Evolutionary conservation across 2,113 vertebrate genomes (phyloP), one percentile per base, ranked within the genome.

Genomic region (Panthera tigris): DNA sequence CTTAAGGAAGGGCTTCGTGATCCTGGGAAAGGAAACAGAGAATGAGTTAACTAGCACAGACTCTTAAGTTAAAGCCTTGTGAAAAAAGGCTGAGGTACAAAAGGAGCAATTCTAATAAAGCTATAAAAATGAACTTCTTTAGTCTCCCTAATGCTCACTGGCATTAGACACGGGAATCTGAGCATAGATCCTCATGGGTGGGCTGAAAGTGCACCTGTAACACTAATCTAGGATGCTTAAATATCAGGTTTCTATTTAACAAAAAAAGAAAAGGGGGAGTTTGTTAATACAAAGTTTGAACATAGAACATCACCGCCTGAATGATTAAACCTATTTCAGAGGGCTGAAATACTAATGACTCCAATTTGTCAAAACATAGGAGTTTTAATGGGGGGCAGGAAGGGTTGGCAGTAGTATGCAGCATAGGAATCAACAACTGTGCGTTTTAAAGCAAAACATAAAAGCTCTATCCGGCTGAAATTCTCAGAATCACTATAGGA

Each of bases 401-500:
- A 97, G 83, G 74, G 69, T 84, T 97, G 95, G 90, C 92, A 71
- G 84, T 41, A 45, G 92, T 91, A 96, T 94, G 69, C 57, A 68
- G 95, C 50, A 36, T 84, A 95, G 69, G 65, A 97, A 96, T 90
- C 94, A 98, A 96, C 87, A 94, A 96, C 41, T 94, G 55, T 10
- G 0, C 71, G 66, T 57, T 97, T 98, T 95, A 98, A 97, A 97
- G 80, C 69, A 89, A 92, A 97, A 96, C 68, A 91, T 94, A 97
- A 98, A 96, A 97, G 94, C 96, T 96, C 86, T 91, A 94, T 85
- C 94, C 15, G 3, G 84, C 74, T 95, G 97, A 98, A 98, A 97
- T 98, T 98, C 95, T 97, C 95, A 97, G 94, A 98, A 98, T 91
- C 92, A 96, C 94, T 98, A 97, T 88, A 96, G 95, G 84, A 98